These are phyloP conservation scores for Selenia dentaria DNA, from an alignment of 2,888 invertebrate genomes.

Conservation along the genomic window DNA sequence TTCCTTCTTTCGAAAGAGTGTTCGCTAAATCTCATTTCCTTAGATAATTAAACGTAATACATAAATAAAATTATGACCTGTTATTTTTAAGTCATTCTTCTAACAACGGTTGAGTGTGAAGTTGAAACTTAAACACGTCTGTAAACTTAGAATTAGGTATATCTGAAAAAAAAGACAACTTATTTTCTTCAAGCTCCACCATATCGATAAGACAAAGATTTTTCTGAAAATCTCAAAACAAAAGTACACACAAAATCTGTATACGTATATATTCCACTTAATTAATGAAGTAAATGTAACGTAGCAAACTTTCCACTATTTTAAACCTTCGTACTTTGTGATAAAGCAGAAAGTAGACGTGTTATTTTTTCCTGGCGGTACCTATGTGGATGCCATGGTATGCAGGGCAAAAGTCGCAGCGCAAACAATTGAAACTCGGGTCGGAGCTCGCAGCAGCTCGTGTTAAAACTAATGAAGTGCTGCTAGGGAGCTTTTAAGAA, in stretches of 20 bases:
- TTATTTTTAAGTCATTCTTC: too few species aligned
- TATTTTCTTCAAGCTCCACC: slow-evolving; percentile 34
- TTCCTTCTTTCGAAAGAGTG: too few species aligned
- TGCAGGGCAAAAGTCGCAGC: slow-evolving; percentile 46
- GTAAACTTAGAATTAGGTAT: too few species aligned
- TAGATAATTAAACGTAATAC: too few species aligned
- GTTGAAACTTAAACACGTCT: too few species aligned
- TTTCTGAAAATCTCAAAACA: slow-evolving; percentile 30
- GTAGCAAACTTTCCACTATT: slow-evolving; percentile 31
- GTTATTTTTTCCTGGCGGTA: slow-evolving; percentile 11
- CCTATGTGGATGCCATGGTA: slow-evolving; percentile 27
- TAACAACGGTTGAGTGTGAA: too few species aligned
- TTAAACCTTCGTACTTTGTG: not conserved
- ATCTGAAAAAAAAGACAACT: too few species aligned
- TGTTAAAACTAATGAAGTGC: slow-evolving; percentile 71
- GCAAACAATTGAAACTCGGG: slow-evolving; percentile 70
- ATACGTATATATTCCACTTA: slow-evolving; percentile 42
- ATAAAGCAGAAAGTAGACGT: slow-evolving; percentile 19
- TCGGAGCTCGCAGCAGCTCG: slow-evolving; percentile 51
- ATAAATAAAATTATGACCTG: too few species aligned
- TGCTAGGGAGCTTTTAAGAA: slow-evolving; percentile 64
- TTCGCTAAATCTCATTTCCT: too few species aligned
- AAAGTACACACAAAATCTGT: slow-evolving; percentile 40
- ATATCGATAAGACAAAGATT: slow-evolving; percentile 25
- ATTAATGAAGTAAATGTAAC: slow-evolving; percentile 48